Percentiles rank a stretch among this genome's conserved stretches.
phyloP scores from a whole-genome alignment of 2,113 vertebrate species.

The Mellivora capensis region DNA sequence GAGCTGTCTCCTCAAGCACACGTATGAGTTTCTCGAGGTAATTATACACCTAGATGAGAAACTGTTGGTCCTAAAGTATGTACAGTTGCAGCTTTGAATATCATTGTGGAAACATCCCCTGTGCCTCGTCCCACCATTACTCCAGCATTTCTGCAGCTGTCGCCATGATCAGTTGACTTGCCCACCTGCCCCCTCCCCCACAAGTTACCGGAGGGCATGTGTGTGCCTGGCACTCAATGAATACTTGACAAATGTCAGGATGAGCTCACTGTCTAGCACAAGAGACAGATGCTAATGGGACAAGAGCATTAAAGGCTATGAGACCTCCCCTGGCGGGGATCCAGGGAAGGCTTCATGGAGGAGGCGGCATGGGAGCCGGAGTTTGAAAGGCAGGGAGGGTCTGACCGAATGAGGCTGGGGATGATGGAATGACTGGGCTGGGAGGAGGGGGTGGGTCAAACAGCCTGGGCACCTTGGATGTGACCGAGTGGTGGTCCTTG shows the following conservation, averaged over 20 bases:
- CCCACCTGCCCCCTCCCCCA: background rate
- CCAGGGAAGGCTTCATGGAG: slow-evolving; percentile 20
- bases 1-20: background rate
- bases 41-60: background rate
- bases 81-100: background rate
- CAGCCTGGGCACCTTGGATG: background rate
- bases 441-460: background rate
- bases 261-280: slow-evolving; percentile 34
- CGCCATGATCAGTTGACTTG: background rate
- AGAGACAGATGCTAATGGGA: background rate
- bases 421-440: background rate
- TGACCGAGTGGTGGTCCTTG: background rate
- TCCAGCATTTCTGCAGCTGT: background rate
- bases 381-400: background rate
- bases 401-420: background rate
- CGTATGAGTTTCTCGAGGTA: background rate
- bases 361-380: background rate
- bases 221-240: background rate
- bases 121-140: background rate
- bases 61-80: background rate
- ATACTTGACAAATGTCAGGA: background rate
- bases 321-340: background rate
- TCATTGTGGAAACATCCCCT: background rate
- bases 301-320: background rate
- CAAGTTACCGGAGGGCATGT: rapidly evolving